These are phyloP conservation scores for Melanaphis sacchari DNA, from an alignment of 1,140 invertebrate genomes.

Conservation along the genomic window DNA sequence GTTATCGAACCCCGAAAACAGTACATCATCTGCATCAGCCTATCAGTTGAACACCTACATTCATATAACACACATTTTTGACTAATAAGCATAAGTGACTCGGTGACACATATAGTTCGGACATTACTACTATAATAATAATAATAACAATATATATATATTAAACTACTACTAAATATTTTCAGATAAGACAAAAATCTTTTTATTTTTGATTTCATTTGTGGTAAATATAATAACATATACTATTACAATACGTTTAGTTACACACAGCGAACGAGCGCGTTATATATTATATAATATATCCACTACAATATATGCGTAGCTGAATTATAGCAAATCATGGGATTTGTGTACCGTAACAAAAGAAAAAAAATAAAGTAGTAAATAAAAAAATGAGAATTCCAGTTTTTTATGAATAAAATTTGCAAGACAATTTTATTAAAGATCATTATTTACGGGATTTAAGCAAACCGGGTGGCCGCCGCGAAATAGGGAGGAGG, in stretches of 20 bases:
- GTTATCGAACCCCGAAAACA: background rate
- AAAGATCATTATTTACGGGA: conserved; percentile 40
- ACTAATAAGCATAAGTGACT: background rate
- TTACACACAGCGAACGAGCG: background rate
- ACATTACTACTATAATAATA: background rate
- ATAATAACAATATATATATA: background rate
- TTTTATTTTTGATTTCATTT: background rate
- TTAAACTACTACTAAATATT: background rate
- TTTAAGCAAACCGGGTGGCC: conserved; percentile 40
- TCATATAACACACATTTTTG: background rate
- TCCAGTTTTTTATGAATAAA: background rate
- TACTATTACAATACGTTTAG: background rate
- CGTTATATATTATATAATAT: background rate
- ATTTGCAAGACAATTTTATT: conserved; percentile 17
- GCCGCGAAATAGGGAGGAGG: background rate
- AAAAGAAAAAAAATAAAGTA: background rate
- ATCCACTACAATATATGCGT: background rate
- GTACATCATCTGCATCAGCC: background rate
- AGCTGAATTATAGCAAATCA: background rate
- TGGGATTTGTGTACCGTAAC: background rate
- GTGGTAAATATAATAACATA: background rate
- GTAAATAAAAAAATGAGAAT: conserved; percentile 28
- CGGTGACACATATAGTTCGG: background rate
- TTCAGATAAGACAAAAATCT: background rate
- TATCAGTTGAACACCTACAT: background rate